Evolutionary conservation across 2,797 vertebrate species (phyloP).

Genomic region (Poecile montanus): DNA sequence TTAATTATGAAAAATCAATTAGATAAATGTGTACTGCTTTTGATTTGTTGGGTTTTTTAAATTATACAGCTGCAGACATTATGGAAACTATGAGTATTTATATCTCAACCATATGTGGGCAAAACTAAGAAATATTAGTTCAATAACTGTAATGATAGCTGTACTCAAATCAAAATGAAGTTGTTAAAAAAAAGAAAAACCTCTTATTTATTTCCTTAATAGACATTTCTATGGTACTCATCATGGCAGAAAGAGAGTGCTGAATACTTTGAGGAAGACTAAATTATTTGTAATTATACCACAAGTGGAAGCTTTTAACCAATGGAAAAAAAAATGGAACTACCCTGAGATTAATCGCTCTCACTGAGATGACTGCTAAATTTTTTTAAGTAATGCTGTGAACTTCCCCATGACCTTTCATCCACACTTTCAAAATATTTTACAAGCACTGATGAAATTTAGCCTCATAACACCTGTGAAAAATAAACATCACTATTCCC

Average conservation of each 20-base stretch:
- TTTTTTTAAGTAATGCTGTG: neutral
- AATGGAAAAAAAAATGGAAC: neutral
- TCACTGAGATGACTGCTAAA: neutral
- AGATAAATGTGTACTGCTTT: conserved; percentile 47
- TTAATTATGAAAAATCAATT: conserved; percentile 59
- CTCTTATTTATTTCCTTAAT: conserved; percentile 69
- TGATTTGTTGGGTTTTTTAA: conserved; percentile 40
- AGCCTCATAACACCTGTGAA: conserved; percentile 1
- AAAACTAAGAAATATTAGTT: conserved; percentile 69
- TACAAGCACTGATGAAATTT: neutral
- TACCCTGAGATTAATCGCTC: neutral
- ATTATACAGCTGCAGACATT: conserved; percentile 64
- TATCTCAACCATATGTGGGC: conserved; percentile 55
- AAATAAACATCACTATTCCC: neutral
- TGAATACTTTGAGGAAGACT: conserved; percentile 60
- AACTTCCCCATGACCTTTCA: conserved; percentile 17
- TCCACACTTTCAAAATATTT: conserved; percentile 17
- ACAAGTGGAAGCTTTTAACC: conserved; percentile 64
- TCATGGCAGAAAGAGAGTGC: conserved; percentile 48
- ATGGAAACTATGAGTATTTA: conserved; percentile 63
- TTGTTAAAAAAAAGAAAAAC: conserved; percentile 55
- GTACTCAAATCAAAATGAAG: conserved; percentile 41
- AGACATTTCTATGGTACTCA: conserved; percentile 66
- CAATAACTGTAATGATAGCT: conserved; percentile 61
- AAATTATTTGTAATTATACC: conserved; percentile 67